phyloP scores from a whole-genome alignment of 64 coral and sea anemone species.

The Dendronephthya gigantea region DNA sequence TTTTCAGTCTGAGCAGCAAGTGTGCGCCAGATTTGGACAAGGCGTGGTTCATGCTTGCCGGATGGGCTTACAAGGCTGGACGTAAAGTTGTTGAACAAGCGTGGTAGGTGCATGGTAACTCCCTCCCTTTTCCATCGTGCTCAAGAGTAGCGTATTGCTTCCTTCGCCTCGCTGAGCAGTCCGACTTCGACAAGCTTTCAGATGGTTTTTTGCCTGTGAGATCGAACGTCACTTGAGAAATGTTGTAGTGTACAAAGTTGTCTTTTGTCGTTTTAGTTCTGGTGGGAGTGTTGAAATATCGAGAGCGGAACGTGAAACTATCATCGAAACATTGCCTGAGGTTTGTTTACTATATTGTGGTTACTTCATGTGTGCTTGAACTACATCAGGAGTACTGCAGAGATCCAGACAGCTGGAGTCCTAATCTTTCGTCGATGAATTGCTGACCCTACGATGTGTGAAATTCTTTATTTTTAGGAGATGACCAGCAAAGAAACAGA shows the following conservation, averaged over 20 bases:
- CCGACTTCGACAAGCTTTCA: too few relatives aligned
- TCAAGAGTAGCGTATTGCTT: too few relatives aligned
- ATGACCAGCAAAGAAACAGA: background rate
- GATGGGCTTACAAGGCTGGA: constrained; percentile 91
- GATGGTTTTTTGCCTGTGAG: too few relatives aligned
- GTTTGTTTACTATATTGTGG: too few relatives aligned
- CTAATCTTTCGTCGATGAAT: too few relatives aligned
- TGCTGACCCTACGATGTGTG: background rate
- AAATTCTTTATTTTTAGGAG: background rate
- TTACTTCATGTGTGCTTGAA: background rate
- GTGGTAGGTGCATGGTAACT: constrained; percentile 57
- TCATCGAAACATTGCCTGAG: constrained; percentile 56
- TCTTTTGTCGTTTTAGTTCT: constrained; percentile 42
- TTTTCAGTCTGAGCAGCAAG: constrained; percentile 72
- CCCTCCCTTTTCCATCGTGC: too few relatives aligned
- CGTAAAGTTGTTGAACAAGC: constrained; percentile 98
- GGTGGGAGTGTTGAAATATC: constrained; percentile 81
- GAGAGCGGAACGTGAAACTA: constrained; percentile 54
- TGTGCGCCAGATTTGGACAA: constrained; percentile 76
- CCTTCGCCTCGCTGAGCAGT: too few relatives aligned
- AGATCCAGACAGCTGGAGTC: too few relatives aligned
- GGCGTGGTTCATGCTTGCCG: constrained; percentile 80
- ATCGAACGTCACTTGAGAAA: too few relatives aligned
- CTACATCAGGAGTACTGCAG: too few relatives aligned
- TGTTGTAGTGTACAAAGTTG: too few relatives aligned